These are phyloP conservation scores for Aplysina aerophoba DNA, from an alignment of 37 sponge, comb jelly and placozoan genomes.

Conservation along the genomic window DNA sequence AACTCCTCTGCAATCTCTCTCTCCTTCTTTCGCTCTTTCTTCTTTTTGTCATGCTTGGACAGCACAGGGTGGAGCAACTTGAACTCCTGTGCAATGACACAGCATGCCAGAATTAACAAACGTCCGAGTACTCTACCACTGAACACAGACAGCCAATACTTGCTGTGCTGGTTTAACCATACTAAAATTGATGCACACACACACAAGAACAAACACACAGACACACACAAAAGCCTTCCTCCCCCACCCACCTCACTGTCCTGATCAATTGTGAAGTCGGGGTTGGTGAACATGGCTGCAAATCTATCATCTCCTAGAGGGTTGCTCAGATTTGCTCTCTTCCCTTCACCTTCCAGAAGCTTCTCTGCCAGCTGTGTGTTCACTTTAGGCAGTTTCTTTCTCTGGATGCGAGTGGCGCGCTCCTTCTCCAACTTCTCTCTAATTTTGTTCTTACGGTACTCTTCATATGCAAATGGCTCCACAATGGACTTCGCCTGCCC, in stretches of 20 bases:
- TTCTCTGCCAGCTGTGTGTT: constrained; percentile 81
- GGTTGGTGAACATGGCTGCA: constrained; percentile 79
- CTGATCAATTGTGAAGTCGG: constrained; percentile 87
- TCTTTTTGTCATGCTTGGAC: constrained; percentile 56
- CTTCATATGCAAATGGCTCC: constrained; percentile 95
- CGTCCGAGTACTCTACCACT: neutral
- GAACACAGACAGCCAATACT: neutral
- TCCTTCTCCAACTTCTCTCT: constrained; percentile 84
- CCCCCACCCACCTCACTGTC: constrained; percentile 77
- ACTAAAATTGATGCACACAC: too few relatives aligned
- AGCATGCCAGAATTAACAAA: neutral
- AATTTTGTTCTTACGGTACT: constrained; percentile 85
- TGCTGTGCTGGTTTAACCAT: too few relatives aligned
- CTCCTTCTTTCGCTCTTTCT: constrained; percentile 46
- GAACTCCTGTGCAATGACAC: constrained; percentile 48
- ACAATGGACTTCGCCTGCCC: constrained; percentile 81
- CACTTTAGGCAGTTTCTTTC: constrained; percentile 86
- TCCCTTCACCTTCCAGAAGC: constrained; percentile 43
- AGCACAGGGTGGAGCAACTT: constrained; percentile 86
- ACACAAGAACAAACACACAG: too few relatives aligned
- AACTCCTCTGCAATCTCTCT: constrained; percentile 34
- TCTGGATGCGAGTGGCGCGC: constrained; percentile 65
- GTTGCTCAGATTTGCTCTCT: constrained; percentile 43
- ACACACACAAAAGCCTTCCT: neutral
- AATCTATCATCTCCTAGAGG: constrained; percentile 89